Conservation (phyloP, 2,797 vertebrate genomes). For the Botia kubotai region DNA sequence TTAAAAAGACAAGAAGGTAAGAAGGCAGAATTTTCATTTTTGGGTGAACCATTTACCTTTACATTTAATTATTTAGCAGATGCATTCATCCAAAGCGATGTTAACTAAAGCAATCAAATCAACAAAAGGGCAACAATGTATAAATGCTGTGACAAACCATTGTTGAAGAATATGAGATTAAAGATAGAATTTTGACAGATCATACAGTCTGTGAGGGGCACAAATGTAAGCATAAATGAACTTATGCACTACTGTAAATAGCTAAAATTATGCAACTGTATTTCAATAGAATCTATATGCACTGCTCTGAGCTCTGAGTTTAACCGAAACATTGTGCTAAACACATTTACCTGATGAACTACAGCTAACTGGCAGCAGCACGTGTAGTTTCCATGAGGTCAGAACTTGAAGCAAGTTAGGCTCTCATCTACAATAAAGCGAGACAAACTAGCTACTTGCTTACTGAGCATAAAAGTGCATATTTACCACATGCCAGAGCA, state of each 20-base stretch:
- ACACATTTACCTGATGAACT: conserved; percentile 34
- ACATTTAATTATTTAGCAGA: background rate
- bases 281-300: conserved; percentile 2
- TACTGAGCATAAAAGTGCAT: conserved; percentile 57
- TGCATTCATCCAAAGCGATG: background rate
- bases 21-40: background rate
- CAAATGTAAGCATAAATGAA: background rate
- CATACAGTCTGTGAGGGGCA: background rate
- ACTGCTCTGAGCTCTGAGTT: background rate
- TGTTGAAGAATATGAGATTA: background rate
- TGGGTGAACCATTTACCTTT: background rate
- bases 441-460: conserved; percentile 47
- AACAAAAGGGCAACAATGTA: no score
- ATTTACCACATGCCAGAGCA: conserved; percentile 53
- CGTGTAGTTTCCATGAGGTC: conserved; percentile 47
- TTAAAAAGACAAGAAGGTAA: background rate
- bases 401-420: conserved; percentile 40
- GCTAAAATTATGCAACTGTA: background rate
- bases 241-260: background rate
- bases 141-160: background rate
- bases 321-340: conserved; percentile 16
- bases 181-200: conserved; percentile 16
- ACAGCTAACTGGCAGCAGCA: conserved; percentile 55
- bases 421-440: conserved; percentile 40
- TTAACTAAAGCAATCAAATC: no score